Base-by-base conservation (phyloP, 2,797 vertebrate genomes). In the Moxostoma hubbsi region DNA sequence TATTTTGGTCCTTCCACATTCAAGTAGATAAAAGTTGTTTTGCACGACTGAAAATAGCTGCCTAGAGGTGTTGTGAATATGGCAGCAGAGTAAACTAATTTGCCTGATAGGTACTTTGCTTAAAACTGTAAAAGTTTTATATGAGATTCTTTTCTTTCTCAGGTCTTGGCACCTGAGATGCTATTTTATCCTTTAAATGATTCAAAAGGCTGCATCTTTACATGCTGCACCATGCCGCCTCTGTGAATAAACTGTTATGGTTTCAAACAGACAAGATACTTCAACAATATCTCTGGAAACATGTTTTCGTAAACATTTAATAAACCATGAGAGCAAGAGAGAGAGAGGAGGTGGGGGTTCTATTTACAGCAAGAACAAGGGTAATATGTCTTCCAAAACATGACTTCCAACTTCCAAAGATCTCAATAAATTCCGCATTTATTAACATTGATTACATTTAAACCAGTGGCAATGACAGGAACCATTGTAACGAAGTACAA, bases 211-310 rank as follows among this genome's bases (percentile, higher is more conserved):
- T 36, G 87, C 80, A 79, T 53, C 57, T 67, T 79, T 4, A 36
- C 36, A 36, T 36, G 73, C 74, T 84, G 73, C 67, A 61, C 73
- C 81, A 73, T 55, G 13, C 49, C 84, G 62, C 87, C 83, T 83
- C 76, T 80, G 69, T 68, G 73, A 74, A 85, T 81, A 83, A 85
- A 84, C 62, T 53, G 85, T 73, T 86, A 81, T 84, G 85, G 83
- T 87, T 71, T 81, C 89, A 89, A 89, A 89, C 82, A 79, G 43
- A 7, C 24, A 58, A 67, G 45, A 63, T 58, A n/a, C 10, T 6
- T 75, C 2, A 50, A 70, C 66, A 51, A 57, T 15, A 73, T 61
- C 49, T 73, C 61, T 43, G 1, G 55, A 64, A 63, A 12, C 9
- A 13, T 74, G 53, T 72, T 82, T 73, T 73, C 8, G 12, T 76